phyloP scores from a whole-genome alignment of 2,888 invertebrate species.

The Meiosimyza decipiens region DNA sequence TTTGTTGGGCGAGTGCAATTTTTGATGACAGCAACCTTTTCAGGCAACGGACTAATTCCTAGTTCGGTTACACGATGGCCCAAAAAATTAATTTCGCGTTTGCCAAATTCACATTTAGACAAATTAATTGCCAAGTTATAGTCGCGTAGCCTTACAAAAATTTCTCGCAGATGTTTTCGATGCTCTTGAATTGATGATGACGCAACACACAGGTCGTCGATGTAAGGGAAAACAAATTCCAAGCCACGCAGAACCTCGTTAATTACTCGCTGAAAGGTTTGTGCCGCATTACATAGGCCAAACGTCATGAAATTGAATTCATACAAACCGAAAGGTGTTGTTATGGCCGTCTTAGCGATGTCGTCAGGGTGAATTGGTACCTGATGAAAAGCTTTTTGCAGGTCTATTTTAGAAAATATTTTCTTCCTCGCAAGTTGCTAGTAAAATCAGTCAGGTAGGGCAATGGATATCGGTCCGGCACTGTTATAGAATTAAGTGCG shows the following conservation, averaged over 20 bases:
- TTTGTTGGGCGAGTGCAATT: constrained; percentile 23
- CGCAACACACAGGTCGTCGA: constrained; percentile 27
- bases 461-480: background rate
- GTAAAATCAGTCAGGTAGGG: background rate
- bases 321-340: constrained; percentile 36
- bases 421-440: background rate
- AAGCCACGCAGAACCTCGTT: constrained; percentile 24
- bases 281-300: constrained; percentile 29
- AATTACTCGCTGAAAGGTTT: constrained; percentile 33
- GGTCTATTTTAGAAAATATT: background rate
- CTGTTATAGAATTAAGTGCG: no score
- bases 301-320: constrained; percentile 34
- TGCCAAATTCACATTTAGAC: constrained; percentile 31
- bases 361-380: constrained; percentile 25
- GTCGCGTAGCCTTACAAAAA: constrained; percentile 23
- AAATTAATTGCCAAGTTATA: constrained; percentile 30
- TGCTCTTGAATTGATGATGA: constrained; percentile 27
- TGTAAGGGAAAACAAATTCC: constrained; percentile 34
- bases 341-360: constrained; percentile 32
- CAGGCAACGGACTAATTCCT: constrained; percentile 40
- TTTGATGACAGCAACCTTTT: constrained; percentile 38
- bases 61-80: constrained; percentile 39
- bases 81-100: constrained; percentile 29
- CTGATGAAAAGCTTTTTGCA: constrained; percentile 2
- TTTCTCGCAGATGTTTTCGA: constrained; percentile 11